phyloP scores from a whole-genome alignment of 2,888 invertebrate species.

The Scrobipalpa atriplicella region DNA sequence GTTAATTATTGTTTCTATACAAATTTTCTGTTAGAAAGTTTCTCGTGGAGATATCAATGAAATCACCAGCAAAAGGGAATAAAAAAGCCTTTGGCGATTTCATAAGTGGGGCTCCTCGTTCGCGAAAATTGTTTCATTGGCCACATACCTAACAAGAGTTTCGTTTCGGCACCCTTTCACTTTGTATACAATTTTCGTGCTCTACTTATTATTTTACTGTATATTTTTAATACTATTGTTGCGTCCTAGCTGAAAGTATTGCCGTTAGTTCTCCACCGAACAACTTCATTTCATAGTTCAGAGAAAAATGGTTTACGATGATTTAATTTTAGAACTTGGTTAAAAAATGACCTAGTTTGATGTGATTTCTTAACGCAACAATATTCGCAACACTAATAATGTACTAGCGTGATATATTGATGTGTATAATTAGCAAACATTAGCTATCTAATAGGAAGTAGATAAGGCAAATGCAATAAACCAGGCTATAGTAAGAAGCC shows the following conservation, averaged over 20 bases:
- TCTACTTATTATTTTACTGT: conserved; percentile 71
- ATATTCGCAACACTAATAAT: conserved; percentile 14
- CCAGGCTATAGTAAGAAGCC: background rate
- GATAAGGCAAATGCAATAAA: background rate
- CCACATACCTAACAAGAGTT: conserved; percentile 42
- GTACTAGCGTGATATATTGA: background rate
- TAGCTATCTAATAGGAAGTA: background rate
- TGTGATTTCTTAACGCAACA: conserved; percentile 25
- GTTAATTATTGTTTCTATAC: conserved; percentile 49
- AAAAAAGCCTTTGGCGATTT: conserved; percentile 8
- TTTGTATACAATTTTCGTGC: conserved; percentile 79
- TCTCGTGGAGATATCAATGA: conserved; percentile 33
- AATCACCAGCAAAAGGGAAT: conserved; percentile 21
- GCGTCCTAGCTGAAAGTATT: conserved; percentile 23
- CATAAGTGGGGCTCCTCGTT: conserved; percentile 23
- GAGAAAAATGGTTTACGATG: background rate
- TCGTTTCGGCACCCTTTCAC: conserved; percentile 75
- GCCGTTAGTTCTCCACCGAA: conserved; percentile 15
- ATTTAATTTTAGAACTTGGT: conserved; percentile 8
- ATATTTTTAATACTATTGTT: conserved; percentile 41
- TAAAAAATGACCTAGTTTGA: conserved; percentile 31
- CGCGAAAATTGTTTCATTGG: conserved; percentile 36
- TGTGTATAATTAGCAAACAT: background rate
- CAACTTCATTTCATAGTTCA: background rate
- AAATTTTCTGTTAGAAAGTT: conserved; percentile 44